These are phyloP conservation scores for Drosophila percnosoma DNA, from an alignment of 2,888 invertebrate genomes.

Conservation along the genomic window DNA sequence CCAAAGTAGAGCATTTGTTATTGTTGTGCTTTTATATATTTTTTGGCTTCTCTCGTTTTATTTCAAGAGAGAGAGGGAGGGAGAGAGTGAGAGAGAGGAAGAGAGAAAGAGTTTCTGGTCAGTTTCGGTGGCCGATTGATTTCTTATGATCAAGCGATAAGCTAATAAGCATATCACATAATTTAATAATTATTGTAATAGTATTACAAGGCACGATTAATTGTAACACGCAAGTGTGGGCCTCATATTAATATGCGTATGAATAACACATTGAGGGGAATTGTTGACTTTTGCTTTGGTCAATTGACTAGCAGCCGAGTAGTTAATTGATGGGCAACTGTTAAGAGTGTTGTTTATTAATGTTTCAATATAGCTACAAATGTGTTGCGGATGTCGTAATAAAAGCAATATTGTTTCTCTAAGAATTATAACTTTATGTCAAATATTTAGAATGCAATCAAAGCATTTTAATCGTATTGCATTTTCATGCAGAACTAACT, in stretches of 20 bases:
- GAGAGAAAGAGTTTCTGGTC: not conserved
- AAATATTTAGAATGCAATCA: not conserved
- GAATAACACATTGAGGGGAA: not conserved
- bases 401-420: not conserved
- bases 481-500: not conserved
- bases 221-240: not conserved
- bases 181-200: slow-evolving; percentile 39
- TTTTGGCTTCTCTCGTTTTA: not conserved
- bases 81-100: not conserved
- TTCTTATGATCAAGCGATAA: slow-evolving; percentile 40
- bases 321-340: slow-evolving; percentile 7
- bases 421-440: not conserved
- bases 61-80: not conserved
- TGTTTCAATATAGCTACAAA: not conserved
- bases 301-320: not conserved
- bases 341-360: not conserved
- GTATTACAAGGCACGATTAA: slow-evolving; percentile 16
- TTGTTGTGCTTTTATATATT: slow-evolving; percentile 26
- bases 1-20: slow-evolving; percentile 35
- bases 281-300: not conserved
- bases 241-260: not conserved
- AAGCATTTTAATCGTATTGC: not conserved
- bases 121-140: not conserved
- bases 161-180: slow-evolving; percentile 48
- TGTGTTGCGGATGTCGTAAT: not conserved